Conservation (phyloP, 23 tunicate genomes). For the Halocynthia roretzi region DNA sequence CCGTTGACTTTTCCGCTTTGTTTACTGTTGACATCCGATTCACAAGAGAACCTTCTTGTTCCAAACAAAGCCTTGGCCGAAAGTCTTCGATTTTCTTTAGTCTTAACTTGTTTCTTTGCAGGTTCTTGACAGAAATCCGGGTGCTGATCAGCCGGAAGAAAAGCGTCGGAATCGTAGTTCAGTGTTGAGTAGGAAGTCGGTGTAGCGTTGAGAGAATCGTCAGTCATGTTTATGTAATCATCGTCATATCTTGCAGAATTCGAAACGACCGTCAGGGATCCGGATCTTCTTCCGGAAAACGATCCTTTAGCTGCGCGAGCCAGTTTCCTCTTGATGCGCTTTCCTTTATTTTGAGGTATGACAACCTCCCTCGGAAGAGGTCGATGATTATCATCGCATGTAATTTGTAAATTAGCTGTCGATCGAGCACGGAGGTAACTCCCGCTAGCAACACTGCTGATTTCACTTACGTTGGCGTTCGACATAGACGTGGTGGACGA, state of each 20-base stretch:
- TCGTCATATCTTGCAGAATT: background rate
- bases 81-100: background rate
- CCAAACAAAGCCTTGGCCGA: background rate
- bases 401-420: background rate
- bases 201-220: background rate
- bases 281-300: slow-evolving; percentile 3
- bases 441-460: background rate
- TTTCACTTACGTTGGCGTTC: background rate
- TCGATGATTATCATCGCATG: background rate
- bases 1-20: too few relatives aligned
- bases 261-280: background rate
- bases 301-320: background rate
- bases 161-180: background rate
- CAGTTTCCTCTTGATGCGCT: background rate
- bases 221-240: background rate
- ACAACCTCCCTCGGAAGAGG: background rate
- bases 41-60: background rate
- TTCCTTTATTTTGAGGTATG: background rate
- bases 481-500: background rate
- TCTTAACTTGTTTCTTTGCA: background rate
- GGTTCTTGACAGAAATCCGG: background rate
- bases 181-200: background rate
- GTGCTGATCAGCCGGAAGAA: slow-evolving; percentile 7
- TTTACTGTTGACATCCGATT: too few relatives aligned
- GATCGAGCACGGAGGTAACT: background rate